A percentile compares a stretch with the other conserved stretches of the same genome.
Conservation (phyloP, 2,797 vertebrate species). For the Enteromius mattozi region DNA sequence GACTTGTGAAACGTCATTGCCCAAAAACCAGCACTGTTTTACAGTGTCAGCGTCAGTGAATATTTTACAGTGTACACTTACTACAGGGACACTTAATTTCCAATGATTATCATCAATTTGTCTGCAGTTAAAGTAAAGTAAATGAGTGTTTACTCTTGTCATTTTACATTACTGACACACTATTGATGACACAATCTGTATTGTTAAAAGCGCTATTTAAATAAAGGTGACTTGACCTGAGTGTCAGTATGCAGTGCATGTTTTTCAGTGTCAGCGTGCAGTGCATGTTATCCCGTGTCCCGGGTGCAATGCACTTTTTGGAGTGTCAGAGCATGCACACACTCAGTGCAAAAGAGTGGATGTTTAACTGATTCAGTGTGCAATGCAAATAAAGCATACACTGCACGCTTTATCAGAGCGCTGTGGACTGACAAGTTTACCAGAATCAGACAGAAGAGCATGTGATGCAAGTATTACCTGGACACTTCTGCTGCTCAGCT, state of each 20-base stretch:
- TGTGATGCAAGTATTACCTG: constrained; percentile 80
- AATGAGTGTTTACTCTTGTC: no score
- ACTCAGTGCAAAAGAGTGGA: neutral
- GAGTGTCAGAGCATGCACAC: neutral
- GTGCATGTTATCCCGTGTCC: no score
- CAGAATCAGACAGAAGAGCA: neutral
- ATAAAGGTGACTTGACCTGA: no score
- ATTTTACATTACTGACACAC: no score
- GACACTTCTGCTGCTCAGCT: constrained; percentile 90
- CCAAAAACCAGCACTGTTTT: no score
- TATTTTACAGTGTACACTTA: neutral
- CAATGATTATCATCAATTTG: no score
- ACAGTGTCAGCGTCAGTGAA: neutral
- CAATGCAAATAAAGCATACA: neutral
- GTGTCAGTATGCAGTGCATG: neutral
- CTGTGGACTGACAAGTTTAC: neutral
- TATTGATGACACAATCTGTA: no score
- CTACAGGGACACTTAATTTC: no score
- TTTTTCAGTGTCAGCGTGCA: neutral
- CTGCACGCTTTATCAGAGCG: neutral
- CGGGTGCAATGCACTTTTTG: neutral
- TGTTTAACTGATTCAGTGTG: neutral
- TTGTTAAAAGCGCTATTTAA: no score
- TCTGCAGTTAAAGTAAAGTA: no score
- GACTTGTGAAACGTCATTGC: no score